Conservation (phyloP, 2,888 invertebrate genomes). For the Andrena marginata region DNA sequence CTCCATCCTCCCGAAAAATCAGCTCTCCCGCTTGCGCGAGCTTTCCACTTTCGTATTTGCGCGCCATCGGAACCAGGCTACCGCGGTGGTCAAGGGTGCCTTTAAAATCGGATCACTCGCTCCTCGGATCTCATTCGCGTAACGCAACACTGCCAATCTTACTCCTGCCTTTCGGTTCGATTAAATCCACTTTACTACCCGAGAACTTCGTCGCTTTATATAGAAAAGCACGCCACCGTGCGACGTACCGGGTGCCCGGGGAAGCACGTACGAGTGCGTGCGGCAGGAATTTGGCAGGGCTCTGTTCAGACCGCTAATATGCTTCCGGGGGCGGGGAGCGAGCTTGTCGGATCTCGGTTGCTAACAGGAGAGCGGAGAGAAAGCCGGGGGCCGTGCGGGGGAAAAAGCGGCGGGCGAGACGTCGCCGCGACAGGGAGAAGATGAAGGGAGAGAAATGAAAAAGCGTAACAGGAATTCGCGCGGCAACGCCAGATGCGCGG, state of each 20-base stretch:
- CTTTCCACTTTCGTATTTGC: background rate
- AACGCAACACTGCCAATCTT: no score
- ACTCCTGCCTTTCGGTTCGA: no score
- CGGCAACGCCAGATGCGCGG: background rate
- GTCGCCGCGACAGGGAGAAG: conserved; percentile 1
- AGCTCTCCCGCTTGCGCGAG: no score
- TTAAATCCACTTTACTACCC: no score
- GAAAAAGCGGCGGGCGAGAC: background rate
- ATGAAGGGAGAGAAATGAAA: conserved; percentile 29
- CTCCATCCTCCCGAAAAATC: background rate
- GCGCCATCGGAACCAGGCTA: background rate
- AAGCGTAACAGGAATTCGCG: conserved; percentile 25
- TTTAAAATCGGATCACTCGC: background rate
- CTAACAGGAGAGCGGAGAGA: background rate
- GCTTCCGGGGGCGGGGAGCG: background rate
- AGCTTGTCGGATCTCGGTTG: background rate
- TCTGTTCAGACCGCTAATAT: background rate
- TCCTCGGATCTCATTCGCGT: background rate
- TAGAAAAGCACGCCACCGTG: no score
- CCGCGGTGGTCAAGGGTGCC: background rate
- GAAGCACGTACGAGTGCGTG: background rate
- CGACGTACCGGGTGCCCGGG: no score
- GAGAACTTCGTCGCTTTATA: no score
- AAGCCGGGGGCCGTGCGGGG: background rate
- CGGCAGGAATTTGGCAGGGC: background rate